Base-by-base conservation (phyloP, 2,888 invertebrate genomes). In the Zeuzera pyrina region DNA sequence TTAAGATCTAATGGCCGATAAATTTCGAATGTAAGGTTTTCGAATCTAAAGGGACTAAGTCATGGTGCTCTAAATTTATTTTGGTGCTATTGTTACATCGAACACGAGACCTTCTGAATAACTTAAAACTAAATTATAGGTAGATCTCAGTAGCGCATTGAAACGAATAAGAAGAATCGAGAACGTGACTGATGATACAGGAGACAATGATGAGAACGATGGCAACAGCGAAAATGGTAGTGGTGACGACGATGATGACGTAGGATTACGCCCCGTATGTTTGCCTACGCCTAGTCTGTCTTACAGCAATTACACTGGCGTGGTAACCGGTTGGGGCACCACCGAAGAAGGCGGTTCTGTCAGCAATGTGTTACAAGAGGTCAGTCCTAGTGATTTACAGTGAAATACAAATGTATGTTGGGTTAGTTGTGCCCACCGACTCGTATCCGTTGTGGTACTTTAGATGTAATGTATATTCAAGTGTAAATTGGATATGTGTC, bases 301-400 rank as follows among this genome's bases (percentile, higher is more conserved):
- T n/a, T 88, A 73, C 49, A 74, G 71, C 11, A 85, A 85, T 28
- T 49, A 62, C 34, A 71, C 63, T 26, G 89, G 86, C 1, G 78
- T 89, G n/a, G 92, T 89, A 3, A 88, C 89, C 1, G 93, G 93
- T 2, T 93, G 93, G 93, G 93, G 93, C 2, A 90, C 91, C 2
- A 86, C 88, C 0, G 84, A 86, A 40, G 90, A 91, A 51, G 87
- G 88, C 10, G 94, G 93, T 0, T 73, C 86, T 5, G 85, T 90
- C 3, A 89, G 93, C 0, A 84, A 84, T 35, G 88, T 86, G 5
- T 70, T 95, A 23, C 87, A 89, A 59, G 92, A 94, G 84, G 94
- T 94, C 3, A 10, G 35, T 3, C 71, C 23, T 19, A 19, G 19
- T 19, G 19, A 6, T n/a, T n/a, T n/a, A n/a, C n/a, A n/a, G n/a